Evolutionary conservation across 1,140 invertebrate species (phyloP).

Genomic region (Saccostrea glomerata): DNA sequence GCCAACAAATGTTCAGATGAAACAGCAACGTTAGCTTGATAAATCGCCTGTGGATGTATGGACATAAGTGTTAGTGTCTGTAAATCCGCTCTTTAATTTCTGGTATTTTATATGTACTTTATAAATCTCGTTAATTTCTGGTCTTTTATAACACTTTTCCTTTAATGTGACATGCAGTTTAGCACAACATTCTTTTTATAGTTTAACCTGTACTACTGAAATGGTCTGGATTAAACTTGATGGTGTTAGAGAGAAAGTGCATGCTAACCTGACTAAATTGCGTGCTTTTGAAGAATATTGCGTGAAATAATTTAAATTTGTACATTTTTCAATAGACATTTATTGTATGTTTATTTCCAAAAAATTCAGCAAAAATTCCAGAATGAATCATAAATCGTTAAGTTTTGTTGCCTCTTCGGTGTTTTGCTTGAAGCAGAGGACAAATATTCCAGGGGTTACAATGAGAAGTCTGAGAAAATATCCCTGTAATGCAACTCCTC

Average conservation of each 20-base stretch:
- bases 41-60: conserved; percentile 25
- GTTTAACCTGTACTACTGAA: background rate
- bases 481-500: conserved; percentile 5
- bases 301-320: too few relatives aligned
- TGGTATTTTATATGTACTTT: conserved; percentile 20
- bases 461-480: conserved; percentile 10
- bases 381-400: conserved; percentile 4
- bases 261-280: background rate
- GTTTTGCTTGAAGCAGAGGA: background rate
- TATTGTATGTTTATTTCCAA: background rate
- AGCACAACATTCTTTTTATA: background rate
- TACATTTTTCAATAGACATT: background rate
- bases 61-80: conserved; percentile 1
- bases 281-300: too few relatives aligned
- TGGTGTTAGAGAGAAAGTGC: background rate
- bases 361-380: background rate
- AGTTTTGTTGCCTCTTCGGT: background rate
- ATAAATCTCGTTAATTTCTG: background rate
- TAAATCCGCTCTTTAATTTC: conserved; percentile 6
- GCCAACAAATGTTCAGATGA: conserved; percentile 37
- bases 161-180: conserved; percentile 17
- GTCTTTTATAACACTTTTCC: background rate
- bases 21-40: conserved; percentile 30
- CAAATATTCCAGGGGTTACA: background rate
- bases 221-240: background rate